phyloP scores from a whole-genome alignment of 2,888 invertebrate genomes.

The Netelia melanura region DNA sequence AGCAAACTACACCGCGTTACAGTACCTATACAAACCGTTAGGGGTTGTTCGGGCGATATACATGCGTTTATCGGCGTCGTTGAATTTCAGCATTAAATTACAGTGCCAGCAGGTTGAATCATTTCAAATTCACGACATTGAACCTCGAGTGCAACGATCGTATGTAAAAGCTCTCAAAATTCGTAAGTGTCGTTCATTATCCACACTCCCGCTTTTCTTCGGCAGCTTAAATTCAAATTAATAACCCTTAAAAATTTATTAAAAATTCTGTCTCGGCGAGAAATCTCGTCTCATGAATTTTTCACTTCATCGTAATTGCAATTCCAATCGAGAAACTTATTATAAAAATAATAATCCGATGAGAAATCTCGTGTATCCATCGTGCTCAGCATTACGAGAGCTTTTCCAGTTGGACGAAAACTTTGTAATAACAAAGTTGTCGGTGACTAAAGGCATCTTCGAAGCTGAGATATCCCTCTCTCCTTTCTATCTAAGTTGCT shows the following conservation, averaged over 20 bases:
- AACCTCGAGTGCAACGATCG: conserved; percentile 46
- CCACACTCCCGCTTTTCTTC: neutral
- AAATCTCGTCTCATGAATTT: neutral
- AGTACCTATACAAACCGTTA: conserved; percentile 50
- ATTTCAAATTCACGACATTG: conserved; percentile 74
- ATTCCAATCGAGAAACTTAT: no score
- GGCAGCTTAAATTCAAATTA: no score
- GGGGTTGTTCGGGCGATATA: conserved; percentile 69
- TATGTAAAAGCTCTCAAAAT: neutral
- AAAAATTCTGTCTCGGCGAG: neutral
- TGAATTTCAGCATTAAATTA: conserved; percentile 76
- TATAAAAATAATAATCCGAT: no score
- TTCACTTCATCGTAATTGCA: no score
- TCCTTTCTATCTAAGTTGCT: conserved; percentile 16
- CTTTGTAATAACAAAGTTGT: conserved; percentile 51
- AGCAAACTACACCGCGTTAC: conserved; percentile 52
- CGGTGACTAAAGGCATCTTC: conserved; percentile 29
- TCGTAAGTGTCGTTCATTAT: neutral
- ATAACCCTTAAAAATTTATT: no score
- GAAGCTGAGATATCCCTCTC: neutral
- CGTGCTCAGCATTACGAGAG: neutral
- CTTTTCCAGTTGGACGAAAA: conserved; percentile 31
- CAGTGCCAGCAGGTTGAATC: conserved; percentile 65
- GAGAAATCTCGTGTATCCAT: no score
- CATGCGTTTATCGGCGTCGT: conserved; percentile 76